Base-by-base conservation (phyloP, 2,797 vertebrate genomes). In the Pempheris klunzingeri region DNA sequence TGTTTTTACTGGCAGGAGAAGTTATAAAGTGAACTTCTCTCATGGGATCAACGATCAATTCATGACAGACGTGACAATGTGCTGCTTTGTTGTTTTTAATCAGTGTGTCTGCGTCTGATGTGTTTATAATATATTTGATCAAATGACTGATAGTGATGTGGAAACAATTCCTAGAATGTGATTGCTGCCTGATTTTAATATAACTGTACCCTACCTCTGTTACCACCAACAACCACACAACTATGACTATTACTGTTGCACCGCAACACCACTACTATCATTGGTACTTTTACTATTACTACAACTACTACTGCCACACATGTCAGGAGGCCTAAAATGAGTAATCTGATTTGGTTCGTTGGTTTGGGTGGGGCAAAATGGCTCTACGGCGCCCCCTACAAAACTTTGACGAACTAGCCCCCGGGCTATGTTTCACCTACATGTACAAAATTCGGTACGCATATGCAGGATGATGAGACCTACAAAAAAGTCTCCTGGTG, bases 1-100 rank as follows among this genome's bases (percentile, higher is more conserved):
- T 32, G 24, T 24, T 55, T 34, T 54, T 10, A 32, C n/a, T 44
- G 41, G 13, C 14, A 63, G 24, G 20, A 64, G 69, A 73, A 69
- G 52, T 53, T 36, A 24, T 2, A 32, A 18, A n/a, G 5, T 18
- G 3, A 50, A 49, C 52, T 74, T 53, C 36, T 58, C 10, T 58
- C 1, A 36, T 5, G 0, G 43, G 20, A 12, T 41, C 4, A 43
- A 44, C 30, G 13, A 57, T 34, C 1, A 24, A 17, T 38, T 60
- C 4, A 47, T 24, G 4, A 0, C 5, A 17, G 30, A 49, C 13
- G 18, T 24, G n/a, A 14, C 20, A 9, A 4, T 43, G 15, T 24
- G 14, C 46, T 28, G 11, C 4, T 52, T 30, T 71, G 34, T 28
- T 50, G 34, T 39, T 32, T n/a, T 43, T 32, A 7, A 43, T 41